phyloP scores from a whole-genome alignment of 2,113 vertebrate genomes.

The Montifringilla adamsi region DNA sequence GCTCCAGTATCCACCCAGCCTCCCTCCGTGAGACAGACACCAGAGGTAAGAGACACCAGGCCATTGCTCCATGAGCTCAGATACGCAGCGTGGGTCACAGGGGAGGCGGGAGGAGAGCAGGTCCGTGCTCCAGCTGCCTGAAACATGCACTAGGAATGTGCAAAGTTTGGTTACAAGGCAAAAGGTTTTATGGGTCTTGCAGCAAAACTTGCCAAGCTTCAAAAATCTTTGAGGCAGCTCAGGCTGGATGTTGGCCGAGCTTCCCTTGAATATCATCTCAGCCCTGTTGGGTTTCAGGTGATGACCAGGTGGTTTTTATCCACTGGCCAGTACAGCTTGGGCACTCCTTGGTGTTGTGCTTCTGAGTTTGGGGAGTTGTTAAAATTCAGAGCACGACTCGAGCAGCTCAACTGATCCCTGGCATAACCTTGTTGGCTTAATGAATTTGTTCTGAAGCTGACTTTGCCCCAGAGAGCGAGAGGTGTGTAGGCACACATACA shows the following conservation, averaged over 20 bases:
- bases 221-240: background rate
- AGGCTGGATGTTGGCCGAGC: background rate
- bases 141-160: background rate
- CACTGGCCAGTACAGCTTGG: background rate
- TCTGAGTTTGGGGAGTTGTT: background rate
- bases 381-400: background rate
- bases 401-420: background rate
- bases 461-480: background rate
- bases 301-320: conserved; percentile 16
- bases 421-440: background rate
- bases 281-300: background rate
- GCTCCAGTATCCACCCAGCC: background rate
- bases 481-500: background rate
- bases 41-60: conserved; percentile 52
- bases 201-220: background rate
- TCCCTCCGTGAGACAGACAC: background rate
- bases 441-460: conserved; percentile 12
- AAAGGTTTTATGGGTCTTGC: background rate
- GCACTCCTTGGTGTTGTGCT: background rate
- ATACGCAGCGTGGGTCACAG: fast-evolving
- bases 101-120: background rate
- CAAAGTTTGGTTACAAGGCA: background rate
- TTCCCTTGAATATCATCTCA: background rate
- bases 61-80: background rate
- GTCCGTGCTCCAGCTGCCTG: background rate